These are phyloP conservation scores for Takifugu rubripes DNA, from an alignment of 2,797 vertebrate genomes.

Conservation along the genomic window DNA sequence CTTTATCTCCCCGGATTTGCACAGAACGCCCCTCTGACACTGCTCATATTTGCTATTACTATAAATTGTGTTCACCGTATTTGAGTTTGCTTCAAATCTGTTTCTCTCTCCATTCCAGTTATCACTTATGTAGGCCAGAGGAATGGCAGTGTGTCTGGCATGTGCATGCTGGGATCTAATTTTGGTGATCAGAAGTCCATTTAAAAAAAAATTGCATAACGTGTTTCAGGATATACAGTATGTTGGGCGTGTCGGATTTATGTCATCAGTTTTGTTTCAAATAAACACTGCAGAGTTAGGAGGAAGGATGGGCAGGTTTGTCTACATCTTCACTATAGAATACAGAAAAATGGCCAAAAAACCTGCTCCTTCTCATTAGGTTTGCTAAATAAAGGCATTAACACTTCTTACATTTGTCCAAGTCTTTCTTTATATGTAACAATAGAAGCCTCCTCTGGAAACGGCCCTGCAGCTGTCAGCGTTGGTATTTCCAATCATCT, in stretches of 20 bases:
- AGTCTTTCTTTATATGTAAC: slow-evolving; percentile 15
- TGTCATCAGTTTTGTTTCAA: too few relatives aligned
- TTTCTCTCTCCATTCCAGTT: too few relatives aligned
- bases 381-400: slow-evolving; percentile 31
- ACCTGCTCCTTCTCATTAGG: slow-evolving; percentile 16
- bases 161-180: too few relatives aligned
- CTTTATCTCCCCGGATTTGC: slow-evolving; percentile 41
- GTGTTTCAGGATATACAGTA: too few relatives aligned
- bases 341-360: slow-evolving; percentile 21
- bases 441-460: slow-evolving; percentile 13
- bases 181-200: too few relatives aligned
- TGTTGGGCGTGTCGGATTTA: too few relatives aligned
- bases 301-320: slow-evolving; percentile 37
- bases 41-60: slow-evolving; percentile 19
- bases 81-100: not conserved
- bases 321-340: slow-evolving; percentile 7
- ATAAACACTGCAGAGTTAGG: slow-evolving; percentile 1
- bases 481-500: slow-evolving; percentile 25
- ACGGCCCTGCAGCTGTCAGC: slow-evolving; percentile 16
- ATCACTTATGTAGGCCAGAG: too few relatives aligned
- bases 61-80: slow-evolving; percentile 9
- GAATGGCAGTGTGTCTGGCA: too few relatives aligned
- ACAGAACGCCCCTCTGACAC: slow-evolving; percentile 15
- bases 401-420: slow-evolving; percentile 25
- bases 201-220: too few relatives aligned